phyloP scores from a whole-genome alignment of 53 echinoderm and acorn worm genomes.

The Apostichopus leukothele region DNA sequence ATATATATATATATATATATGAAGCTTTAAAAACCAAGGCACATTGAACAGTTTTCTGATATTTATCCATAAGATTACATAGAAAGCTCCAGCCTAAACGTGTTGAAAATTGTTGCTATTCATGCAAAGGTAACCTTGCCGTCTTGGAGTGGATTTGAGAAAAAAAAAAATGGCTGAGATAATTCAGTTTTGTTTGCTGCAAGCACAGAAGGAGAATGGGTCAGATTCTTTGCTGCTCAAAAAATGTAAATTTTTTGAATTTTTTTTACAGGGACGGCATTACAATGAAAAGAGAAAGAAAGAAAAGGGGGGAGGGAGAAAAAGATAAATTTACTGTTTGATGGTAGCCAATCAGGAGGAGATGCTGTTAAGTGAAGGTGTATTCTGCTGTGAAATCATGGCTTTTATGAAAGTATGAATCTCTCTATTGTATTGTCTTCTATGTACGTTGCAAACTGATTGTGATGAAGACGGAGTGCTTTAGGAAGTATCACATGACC shows the following conservation, averaged over 20 bases:
- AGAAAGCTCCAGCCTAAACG: neutral
- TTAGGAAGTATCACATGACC: neutral
- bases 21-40: neutral
- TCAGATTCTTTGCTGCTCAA: neutral
- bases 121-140: neutral
- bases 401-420: neutral
- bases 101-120: neutral
- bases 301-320: neutral
- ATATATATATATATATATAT: neutral
- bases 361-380: neutral
- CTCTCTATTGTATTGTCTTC: neutral
- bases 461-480: neutral
- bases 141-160: neutral
- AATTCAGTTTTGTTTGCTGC: neutral
- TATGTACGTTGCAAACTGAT: neutral
- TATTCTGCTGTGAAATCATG: neutral
- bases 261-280: neutral
- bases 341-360: neutral
- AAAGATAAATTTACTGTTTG: neutral
- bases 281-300: neutral
- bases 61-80: neutral
- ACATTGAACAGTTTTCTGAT: neutral
- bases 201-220: neutral
- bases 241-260: neutral
- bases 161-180: neutral